phyloP scores from a whole-genome alignment of 2,888 invertebrate genomes.

The Cerceris ruficornis region DNA sequence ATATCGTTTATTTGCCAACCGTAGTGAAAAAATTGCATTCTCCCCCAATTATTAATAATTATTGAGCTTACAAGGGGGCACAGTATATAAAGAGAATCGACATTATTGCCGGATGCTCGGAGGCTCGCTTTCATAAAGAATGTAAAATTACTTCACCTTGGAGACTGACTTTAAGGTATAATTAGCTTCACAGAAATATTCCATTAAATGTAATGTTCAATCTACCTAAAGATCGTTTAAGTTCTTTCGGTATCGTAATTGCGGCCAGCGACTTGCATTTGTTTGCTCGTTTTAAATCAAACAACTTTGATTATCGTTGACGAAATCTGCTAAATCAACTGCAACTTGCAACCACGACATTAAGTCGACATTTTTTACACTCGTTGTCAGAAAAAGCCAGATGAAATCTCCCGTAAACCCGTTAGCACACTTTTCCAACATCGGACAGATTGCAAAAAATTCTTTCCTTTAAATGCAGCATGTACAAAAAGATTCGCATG shows the following conservation, averaged over 20 bases:
- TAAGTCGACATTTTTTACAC: too few species aligned
- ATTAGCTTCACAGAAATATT: constrained; percentile 26
- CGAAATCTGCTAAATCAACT: not conserved
- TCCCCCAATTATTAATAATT: constrained; percentile 39
- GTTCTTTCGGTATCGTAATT: constrained; percentile 16
- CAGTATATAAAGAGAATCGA: constrained; percentile 14
- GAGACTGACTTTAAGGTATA: constrained; percentile 27
- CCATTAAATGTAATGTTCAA: constrained; percentile 24
- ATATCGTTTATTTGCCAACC: not conserved
- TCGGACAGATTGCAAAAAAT: too few species aligned
- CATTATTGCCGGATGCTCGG: constrained; percentile 15
- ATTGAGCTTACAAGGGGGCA: not conserved
- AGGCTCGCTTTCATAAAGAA: constrained; percentile 26
- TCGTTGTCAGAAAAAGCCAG: too few species aligned
- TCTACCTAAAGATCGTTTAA: constrained; percentile 7
- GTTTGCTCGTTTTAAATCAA: not conserved
- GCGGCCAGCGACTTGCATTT: not conserved
- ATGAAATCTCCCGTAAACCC: too few species aligned
- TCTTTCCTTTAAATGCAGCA: too few species aligned
- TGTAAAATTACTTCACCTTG: constrained; percentile 23
- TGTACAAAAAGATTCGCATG: too few species aligned
- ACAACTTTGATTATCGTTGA: not conserved
- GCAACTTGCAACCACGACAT: too few species aligned
- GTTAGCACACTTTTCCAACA: too few species aligned
- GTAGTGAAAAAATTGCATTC: constrained; percentile 11